Evolutionary conservation across 2,797 vertebrate genomes (phyloP), one percentile per base, ranked within the genome.

Genomic region (Rallus crepitans): DNA sequence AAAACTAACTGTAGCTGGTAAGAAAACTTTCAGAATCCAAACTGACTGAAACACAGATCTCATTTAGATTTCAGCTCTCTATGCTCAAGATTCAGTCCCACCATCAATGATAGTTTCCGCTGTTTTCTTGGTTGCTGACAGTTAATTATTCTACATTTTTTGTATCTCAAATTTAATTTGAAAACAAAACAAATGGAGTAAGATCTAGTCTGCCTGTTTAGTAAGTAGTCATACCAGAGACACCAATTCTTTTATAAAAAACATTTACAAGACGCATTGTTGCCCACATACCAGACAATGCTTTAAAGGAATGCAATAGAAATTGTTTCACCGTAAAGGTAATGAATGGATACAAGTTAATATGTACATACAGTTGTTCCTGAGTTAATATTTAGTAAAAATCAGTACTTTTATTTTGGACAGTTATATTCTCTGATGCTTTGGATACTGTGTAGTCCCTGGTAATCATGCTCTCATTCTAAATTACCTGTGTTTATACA

Each of bases 121-220:
- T 55, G 6, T 39, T 87, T 79, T 68, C 57, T 64, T 85, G 48
- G 79, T 7, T 81, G 28, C 23, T 71, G 33, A 60, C 28, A 57
- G 12, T 71, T 6, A 84, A 72, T 60, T 35, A 31, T 8, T 76
- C n/a, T 45, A 45, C 40, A 86, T 83, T 53, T 45, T 35, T 69
- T 4, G 0, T 50, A 57, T 61, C 33, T 85, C 64, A 87, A 57
- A 73, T 63, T 72, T 61, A 61, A 78, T 63, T 77, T 73, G 15
- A 66, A 93, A 73, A 78, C 12, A 70, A 87, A 83, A 85, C 24
- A 30, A 61, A 33, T 30, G 17, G 37, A 79, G 30, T 72, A 66
- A 12, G 37, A 68, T n/a, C 6, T 52, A 61, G 11, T 33, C 10
- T 77, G 15, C 15, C 25, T 78, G 7, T 57, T 79, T n/a, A 82